Conservation (phyloP, 2,888 invertebrate species). For the Cantharis lateralis region DNA sequence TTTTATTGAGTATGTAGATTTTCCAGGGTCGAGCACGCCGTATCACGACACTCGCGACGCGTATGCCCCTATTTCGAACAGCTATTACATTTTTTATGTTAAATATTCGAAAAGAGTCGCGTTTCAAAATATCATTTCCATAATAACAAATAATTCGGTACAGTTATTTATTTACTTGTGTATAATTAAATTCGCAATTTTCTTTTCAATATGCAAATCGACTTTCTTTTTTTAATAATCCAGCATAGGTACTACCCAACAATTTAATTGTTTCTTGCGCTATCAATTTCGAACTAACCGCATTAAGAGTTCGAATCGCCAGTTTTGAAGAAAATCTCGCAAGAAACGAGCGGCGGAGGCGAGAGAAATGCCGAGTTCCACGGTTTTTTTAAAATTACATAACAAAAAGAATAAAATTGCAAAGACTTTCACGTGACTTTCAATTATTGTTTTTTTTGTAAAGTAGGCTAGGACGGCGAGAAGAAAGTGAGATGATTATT, state of each 20-base stretch:
- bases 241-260: background rate
- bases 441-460: constrained; percentile 19
- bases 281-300: background rate
- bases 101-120: too few relatives aligned
- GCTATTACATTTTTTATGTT: background rate
- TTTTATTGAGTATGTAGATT: background rate
- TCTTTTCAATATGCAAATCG: background rate
- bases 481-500: constrained; percentile 30
- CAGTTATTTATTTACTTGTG: background rate
- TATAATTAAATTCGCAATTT: background rate
- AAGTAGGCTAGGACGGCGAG: constrained; percentile 20
- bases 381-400: constrained; percentile 10
- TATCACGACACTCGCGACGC: background rate
- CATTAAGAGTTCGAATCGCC: background rate
- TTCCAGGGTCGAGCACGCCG: background rate
- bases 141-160: background rate
- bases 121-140: background rate
- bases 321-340: background rate
- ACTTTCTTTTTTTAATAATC: background rate
- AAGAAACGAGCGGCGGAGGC: background rate
- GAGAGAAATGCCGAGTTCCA: constrained; percentile 3
- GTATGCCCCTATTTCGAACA: background rate
- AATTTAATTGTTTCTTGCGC: background rate
- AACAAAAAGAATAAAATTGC: constrained; percentile 4
- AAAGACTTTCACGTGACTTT: constrained; percentile 30